A percentile compares a stretch with the other conserved stretches of the same genome.
Conservation (phyloP, 2,888 invertebrate species). For the Agrotis ipsilon region DNA sequence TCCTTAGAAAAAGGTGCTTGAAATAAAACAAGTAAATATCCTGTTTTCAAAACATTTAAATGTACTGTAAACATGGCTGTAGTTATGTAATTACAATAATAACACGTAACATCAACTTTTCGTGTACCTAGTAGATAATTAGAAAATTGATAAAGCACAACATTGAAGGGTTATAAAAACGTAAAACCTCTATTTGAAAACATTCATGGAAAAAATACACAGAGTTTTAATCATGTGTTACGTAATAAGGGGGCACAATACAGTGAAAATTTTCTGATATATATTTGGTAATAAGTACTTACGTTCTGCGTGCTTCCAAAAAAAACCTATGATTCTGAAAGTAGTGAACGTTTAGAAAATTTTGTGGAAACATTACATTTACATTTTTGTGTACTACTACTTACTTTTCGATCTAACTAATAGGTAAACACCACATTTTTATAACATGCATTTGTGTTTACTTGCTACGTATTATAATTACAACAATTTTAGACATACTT, state of each 20-base stretch:
- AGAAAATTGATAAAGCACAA: slow-evolving; percentile 18
- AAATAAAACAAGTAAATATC: background rate
- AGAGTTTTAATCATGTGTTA: slow-evolving; percentile 33
- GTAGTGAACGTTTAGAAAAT: background rate
- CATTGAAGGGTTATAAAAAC: slow-evolving; percentile 26
- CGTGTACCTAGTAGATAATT: slow-evolving; percentile 21
- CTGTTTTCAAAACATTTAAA: slow-evolving; percentile 1
- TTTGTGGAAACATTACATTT: background rate
- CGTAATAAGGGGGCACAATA: slow-evolving; percentile 7
- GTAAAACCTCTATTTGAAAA: slow-evolving; percentile 5
- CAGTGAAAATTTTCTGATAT: background rate
- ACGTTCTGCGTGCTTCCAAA: too few relatives aligned
- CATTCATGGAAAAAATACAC: slow-evolving; percentile 15
- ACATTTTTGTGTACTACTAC: too few relatives aligned
- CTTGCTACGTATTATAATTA: too few relatives aligned
- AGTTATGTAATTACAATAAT: slow-evolving; percentile 38
- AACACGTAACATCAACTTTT: slow-evolving; percentile 7
- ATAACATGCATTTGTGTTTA: background rate
- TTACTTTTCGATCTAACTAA: background rate
- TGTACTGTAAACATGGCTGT: background rate
- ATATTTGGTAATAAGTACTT: background rate
- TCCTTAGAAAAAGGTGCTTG: background rate
- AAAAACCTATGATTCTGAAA: background rate
- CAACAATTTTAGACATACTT: too few relatives aligned
- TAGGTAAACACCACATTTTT: background rate